phyloP scores from a whole-genome alignment of 2,797 vertebrate genomes.

The Garrulus glandarius region DNA sequence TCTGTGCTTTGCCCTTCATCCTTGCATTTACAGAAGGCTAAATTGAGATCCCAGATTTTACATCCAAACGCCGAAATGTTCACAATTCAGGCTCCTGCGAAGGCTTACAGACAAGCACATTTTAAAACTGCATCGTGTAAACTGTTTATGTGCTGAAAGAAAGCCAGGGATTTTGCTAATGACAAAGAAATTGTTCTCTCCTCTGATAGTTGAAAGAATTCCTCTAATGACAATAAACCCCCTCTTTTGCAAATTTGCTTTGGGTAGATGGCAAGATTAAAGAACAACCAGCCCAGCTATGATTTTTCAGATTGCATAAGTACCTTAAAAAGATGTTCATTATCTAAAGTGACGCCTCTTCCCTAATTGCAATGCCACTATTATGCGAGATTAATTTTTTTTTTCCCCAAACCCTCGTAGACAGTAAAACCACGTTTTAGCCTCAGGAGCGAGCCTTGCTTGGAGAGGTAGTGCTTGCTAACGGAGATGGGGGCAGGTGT shows the following conservation, averaged over 20 bases:
- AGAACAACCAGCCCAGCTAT: constrained; percentile 1
- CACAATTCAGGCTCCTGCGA: constrained; percentile 47
- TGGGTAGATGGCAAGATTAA: constrained; percentile 26
- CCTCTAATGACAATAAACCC: constrained; percentile 28
- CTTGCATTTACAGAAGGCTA: constrained; percentile 67
- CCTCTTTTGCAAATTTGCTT: constrained; percentile 14
- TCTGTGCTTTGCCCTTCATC: constrained; percentile 69
- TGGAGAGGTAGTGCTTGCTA: neutral
- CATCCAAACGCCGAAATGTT: constrained; percentile 61
- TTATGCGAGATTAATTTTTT: neutral
- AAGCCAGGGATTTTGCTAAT: constrained; percentile 49
- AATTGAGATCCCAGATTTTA: constrained; percentile 67
- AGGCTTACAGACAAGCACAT: constrained; percentile 58
- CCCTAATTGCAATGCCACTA: constrained; percentile 1
- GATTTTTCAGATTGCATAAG: constrained; percentile 44
- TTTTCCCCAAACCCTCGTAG: rapidly evolving
- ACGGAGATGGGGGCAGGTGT: neutral
- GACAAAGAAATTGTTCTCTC: constrained; percentile 48
- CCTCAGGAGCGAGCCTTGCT: neutral
- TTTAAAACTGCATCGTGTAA: constrained; percentile 42
- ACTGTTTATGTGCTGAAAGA: constrained; percentile 43
- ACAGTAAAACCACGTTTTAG: neutral
- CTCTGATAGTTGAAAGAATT: constrained; percentile 39
- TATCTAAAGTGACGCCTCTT: constrained; percentile 26
- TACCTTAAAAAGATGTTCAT: constrained; percentile 35